These are phyloP conservation scores for Dreissena polymorpha DNA, from an alignment of 1,140 invertebrate species.

Conservation along the genomic window DNA sequence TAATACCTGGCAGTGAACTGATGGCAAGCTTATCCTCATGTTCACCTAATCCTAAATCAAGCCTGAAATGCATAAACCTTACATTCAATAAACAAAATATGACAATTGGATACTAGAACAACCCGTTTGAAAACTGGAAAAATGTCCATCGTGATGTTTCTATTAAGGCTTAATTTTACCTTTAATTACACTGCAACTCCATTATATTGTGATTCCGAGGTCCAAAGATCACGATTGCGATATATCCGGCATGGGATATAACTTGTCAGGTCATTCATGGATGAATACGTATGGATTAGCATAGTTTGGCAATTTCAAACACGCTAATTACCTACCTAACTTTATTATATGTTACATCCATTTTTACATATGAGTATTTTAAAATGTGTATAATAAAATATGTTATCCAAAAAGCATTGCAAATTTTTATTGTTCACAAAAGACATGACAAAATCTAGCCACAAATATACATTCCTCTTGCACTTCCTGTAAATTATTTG, in stretches of 20 bases:
- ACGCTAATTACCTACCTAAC: too few relatives aligned
- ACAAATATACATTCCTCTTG: too few relatives aligned
- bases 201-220: neutral
- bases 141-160: neutral
- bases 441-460: too few relatives aligned
- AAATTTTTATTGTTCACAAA: too few relatives aligned
- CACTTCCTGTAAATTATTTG: too few relatives aligned
- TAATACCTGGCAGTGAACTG: conserved; percentile 70
- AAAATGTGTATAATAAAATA: too few relatives aligned
- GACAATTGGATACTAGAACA: neutral
- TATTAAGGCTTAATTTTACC: neutral
- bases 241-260: neutral
- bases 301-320: too few relatives aligned
- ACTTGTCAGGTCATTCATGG: too few relatives aligned
- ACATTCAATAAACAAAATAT: neutral
- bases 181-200: neutral
- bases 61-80: conserved; percentile 61
- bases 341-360: too few relatives aligned
- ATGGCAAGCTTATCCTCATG: conserved; percentile 63
- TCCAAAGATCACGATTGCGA: neutral
- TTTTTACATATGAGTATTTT: too few relatives aligned
- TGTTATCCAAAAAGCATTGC: too few relatives aligned
- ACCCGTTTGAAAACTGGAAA: neutral
- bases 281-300: too few relatives aligned
- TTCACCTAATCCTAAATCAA: conserved; percentile 56